Percentiles rank a stretch among this genome's conserved stretches.
Conservation (phyloP, 2,113 vertebrate genomes). For the Callocephalon fimbriatum region DNA sequence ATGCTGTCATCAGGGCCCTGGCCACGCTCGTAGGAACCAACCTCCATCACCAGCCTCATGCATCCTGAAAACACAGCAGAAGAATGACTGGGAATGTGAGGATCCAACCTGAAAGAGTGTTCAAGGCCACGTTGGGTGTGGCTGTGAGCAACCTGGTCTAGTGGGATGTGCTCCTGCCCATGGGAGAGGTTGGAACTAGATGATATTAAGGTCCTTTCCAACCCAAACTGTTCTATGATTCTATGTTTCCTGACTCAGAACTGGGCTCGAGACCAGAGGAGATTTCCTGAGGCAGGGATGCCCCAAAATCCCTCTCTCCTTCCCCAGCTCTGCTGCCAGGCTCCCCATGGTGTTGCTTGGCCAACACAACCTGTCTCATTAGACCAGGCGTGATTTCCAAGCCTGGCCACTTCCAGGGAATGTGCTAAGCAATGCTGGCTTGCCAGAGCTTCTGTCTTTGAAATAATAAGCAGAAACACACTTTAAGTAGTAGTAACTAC, state of each 20-base stretch:
- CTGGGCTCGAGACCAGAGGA: neutral
- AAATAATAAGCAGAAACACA: neutral
- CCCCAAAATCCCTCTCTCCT: neutral
- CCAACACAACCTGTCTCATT: neutral
- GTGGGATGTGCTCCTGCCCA: neutral
- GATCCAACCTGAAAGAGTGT: neutral
- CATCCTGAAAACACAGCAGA: neutral
- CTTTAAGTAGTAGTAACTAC: neutral
- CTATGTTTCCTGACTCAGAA: neutral
- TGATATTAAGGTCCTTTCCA: neutral
- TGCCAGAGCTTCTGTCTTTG: neutral
- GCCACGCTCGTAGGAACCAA: rapidly evolving
- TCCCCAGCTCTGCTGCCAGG: neutral
- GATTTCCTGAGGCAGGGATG: neutral
- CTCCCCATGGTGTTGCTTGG: rapidly evolving
- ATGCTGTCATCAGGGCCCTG: neutral
- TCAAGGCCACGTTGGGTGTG: rapidly evolving
- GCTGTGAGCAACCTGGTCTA: neutral
- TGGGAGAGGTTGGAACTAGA: neutral
- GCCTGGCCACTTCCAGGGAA: neutral
- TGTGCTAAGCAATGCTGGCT: neutral
- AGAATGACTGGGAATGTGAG: neutral
- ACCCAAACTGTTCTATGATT: neutral
- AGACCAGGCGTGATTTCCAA: neutral
- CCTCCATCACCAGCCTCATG: neutral